A percentile compares a stretch with the other conserved stretches of the same genome.
Evolutionary conservation across 2,797 vertebrate species (phyloP).

Genomic region (Myotis pilosus): DNA sequence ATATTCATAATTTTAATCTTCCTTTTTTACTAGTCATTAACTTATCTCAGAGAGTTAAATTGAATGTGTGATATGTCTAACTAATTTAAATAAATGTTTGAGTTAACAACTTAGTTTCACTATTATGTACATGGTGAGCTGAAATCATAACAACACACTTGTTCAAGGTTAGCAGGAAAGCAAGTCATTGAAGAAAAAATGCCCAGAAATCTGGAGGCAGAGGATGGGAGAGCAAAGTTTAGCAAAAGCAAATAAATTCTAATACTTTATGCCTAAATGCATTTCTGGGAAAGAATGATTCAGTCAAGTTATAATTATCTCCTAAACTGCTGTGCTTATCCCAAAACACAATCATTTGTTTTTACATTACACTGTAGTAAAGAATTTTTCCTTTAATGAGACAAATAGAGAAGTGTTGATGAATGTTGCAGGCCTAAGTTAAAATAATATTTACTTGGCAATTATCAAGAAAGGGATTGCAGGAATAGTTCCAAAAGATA

Average conservation of each 20-base stretch:
- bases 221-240: neutral
- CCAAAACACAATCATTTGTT: neutral
- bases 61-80: neutral
- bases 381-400: slow-evolving; percentile 34
- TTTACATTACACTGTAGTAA: neutral
- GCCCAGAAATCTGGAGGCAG: slow-evolving; percentile 28
- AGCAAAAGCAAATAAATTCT: slow-evolving; percentile 38
- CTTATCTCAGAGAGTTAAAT: slow-evolving; percentile 31
- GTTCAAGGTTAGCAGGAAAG: slow-evolving; percentile 36
- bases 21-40: neutral
- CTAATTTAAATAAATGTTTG: slow-evolving; percentile 8
- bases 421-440: slow-evolving; percentile 24
- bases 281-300: slow-evolving; percentile 58
- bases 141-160: neutral
- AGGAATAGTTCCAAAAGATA: neutral
- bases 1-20: slow-evolving; percentile 6
- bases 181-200: slow-evolving; percentile 56
- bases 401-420: slow-evolving; percentile 2
- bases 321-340: neutral
- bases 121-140: neutral
- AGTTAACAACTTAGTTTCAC: slow-evolving; percentile 29
- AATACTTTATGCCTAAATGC: rapidly evolving
- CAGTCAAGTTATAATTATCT: slow-evolving; percentile 11
- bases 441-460: slow-evolving; percentile 56
- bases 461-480: neutral